Evolutionary conservation across 2,797 vertebrate genomes (phyloP).

Genomic region (Sebastes miniatus): DNA sequence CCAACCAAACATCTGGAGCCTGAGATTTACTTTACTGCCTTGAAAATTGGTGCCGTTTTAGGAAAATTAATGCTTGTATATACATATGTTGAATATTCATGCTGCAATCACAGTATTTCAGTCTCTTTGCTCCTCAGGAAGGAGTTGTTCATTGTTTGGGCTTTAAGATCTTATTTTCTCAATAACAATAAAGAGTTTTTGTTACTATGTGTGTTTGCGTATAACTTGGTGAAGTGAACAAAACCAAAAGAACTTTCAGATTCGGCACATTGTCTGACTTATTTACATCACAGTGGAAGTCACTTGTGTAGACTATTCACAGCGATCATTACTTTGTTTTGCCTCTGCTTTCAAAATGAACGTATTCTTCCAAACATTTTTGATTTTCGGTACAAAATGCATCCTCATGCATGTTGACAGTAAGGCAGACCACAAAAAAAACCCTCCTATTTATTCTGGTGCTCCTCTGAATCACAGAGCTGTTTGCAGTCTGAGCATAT

Average conservation of each 20-base stretch:
- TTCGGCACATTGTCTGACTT: background rate
- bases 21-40: background rate
- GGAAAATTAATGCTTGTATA: slow-evolving; percentile 1
- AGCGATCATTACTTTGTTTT: slow-evolving; percentile 17
- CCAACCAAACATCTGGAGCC: slow-evolving; percentile 10
- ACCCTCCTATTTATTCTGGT: slow-evolving; percentile 46
- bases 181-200: slow-evolving; percentile 33
- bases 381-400: slow-evolving; percentile 26
- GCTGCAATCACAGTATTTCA: slow-evolving; percentile 1
- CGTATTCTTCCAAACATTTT: slow-evolving; percentile 19
- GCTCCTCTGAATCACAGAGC: slow-evolving; percentile 42
- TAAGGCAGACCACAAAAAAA: slow-evolving; percentile 32
- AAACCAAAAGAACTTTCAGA: background rate
- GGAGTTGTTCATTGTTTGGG: slow-evolving; percentile 2
- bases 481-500: slow-evolving; percentile 58
- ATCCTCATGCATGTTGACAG: slow-evolving; percentile 20
- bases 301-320: slow-evolving; percentile 11
- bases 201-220: background rate
- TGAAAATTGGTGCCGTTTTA: background rate
- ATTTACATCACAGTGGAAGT: slow-evolving; percentile 16
- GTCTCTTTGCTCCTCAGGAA: slow-evolving; percentile 1
- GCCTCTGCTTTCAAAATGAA: slow-evolving; percentile 2
- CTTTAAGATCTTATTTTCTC: background rate
- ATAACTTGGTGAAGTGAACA: background rate
- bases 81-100: slow-evolving; percentile 6